These are phyloP conservation scores for Chionoecetes opilio DNA, from an alignment of 1,140 invertebrate genomes.

Conservation along the genomic window DNA sequence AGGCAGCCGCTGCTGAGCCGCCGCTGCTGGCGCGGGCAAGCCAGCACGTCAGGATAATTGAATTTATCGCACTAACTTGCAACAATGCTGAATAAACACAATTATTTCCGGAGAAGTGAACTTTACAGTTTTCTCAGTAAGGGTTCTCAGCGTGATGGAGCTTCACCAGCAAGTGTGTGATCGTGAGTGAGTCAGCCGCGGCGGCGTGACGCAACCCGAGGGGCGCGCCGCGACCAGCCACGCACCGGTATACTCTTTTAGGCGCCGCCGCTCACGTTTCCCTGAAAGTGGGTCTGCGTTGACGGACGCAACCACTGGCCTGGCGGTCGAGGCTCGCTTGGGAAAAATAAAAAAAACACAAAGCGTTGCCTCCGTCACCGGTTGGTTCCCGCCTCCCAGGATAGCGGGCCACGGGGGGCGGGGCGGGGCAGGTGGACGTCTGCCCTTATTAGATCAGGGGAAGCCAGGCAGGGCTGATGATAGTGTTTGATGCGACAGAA, in stretches of 20 bases:
- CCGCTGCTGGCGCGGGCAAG: neutral
- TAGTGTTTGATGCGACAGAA: neutral
- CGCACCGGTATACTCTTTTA: neutral
- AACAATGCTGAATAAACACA: neutral
- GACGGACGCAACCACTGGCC: neutral
- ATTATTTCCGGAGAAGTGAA: neutral
- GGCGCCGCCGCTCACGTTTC: conserved; percentile 11
- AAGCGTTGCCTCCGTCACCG: neutral
- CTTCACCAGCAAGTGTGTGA: neutral
- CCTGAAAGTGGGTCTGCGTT: neutral
- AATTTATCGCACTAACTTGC: neutral
- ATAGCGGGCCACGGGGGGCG: neutral
- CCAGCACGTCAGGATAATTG: neutral
- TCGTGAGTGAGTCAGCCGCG: neutral
- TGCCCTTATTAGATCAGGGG: conserved; percentile 13
- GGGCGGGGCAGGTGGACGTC: neutral
- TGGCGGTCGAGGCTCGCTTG: neutral
- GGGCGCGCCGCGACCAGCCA: neutral
- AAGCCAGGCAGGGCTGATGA: conserved; percentile 13
- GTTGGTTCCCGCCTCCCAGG: neutral
- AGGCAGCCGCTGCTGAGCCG: neutral
- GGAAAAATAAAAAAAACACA: neutral
- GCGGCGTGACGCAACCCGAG: conserved; percentile 1
- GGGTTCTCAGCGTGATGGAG: neutral
- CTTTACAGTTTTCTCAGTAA: neutral